Conservation (phyloP, 2,888 invertebrate genomes). For the Fabriciana adippe region DNA sequence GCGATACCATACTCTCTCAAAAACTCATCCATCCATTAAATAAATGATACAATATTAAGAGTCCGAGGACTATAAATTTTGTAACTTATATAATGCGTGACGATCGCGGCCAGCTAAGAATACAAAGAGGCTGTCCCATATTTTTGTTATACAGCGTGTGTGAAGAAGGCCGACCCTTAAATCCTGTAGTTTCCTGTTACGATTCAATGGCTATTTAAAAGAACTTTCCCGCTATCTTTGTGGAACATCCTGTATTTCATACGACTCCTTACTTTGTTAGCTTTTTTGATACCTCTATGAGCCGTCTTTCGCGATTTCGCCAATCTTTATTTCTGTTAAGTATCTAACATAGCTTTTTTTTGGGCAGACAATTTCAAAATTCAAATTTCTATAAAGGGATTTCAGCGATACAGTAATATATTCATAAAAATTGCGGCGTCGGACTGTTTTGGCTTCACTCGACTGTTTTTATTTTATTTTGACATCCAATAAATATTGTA, state of each 20-base stretch:
- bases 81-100: conserved; percentile 32
- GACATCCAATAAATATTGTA: too few relatives aligned
- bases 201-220: conserved; percentile 33
- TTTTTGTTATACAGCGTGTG: conserved; percentile 27
- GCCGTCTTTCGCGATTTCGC: too few relatives aligned
- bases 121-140: conserved; percentile 29
- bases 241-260: conserved; percentile 21
- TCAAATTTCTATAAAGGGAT: too few relatives aligned
- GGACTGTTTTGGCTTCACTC: too few relatives aligned
- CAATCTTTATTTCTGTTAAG: not conserved
- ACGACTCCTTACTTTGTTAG: conserved; percentile 13
- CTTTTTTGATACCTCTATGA: conserved; percentile 19
- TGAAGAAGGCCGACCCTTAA: conserved; percentile 26
- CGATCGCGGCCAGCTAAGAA: conserved; percentile 27
- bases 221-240: conserved; percentile 25
- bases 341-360: too few relatives aligned
- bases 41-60: conserved; percentile 16
- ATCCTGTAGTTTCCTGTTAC: conserved; percentile 32
- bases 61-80: conserved; percentile 26
- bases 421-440: too few relatives aligned
- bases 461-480: too few relatives aligned
- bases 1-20: not conserved
- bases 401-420: too few relatives aligned
- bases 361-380: too few relatives aligned
- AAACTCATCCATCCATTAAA: conserved; percentile 15